Percentiles rank a stretch among this genome's conserved stretches.
Conservation (phyloP, 1,140 invertebrate genomes). For the Sogatella furcifera region DNA sequence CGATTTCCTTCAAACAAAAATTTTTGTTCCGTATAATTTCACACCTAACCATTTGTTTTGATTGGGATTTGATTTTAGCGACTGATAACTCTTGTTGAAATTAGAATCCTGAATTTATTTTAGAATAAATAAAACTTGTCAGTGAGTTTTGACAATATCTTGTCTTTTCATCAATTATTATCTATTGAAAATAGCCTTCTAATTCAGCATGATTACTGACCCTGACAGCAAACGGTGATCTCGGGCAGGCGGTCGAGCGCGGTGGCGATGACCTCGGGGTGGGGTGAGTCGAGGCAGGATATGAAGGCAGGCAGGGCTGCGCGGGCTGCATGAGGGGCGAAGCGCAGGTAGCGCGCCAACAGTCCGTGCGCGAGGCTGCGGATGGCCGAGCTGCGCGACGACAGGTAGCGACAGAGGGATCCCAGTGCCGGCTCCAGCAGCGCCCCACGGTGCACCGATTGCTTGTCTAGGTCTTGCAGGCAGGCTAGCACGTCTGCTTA, state of each 20-base stretch:
- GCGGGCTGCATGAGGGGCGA: slow-evolving; percentile 45
- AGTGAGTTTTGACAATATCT: too few relatives aligned
- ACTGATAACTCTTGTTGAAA: too few relatives aligned
- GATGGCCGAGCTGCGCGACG: slow-evolving; percentile 48
- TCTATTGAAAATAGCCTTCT: too few relatives aligned
- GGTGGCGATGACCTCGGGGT: slow-evolving; percentile 64
- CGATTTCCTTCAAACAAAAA: too few relatives aligned
- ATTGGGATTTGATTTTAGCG: too few relatives aligned
- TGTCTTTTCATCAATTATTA: too few relatives aligned
- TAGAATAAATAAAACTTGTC: too few relatives aligned
- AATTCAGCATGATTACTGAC: slow-evolving; percentile 37
- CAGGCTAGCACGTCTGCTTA: too few relatives aligned
- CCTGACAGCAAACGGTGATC: slow-evolving; percentile 67
- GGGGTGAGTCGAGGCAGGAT: slow-evolving; percentile 63
- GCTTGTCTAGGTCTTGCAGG: slow-evolving; percentile 46
- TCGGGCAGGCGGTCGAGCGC: slow-evolving; percentile 76
- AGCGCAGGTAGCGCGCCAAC: slow-evolving; percentile 50
- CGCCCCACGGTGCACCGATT: slow-evolving; percentile 52
- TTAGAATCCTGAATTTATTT: too few relatives aligned
- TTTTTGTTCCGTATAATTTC: too few relatives aligned
- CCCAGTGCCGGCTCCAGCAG: slow-evolving; percentile 54
- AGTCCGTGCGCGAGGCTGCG: slow-evolving; percentile 51
- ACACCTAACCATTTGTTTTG: too few relatives aligned
- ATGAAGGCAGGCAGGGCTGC: slow-evolving; percentile 61
- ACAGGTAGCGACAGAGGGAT: slow-evolving; percentile 45